Evolutionary conservation across 2,888 invertebrate genomes (phyloP), one percentile per base, ranked within the genome.

Genomic region (Hydriomena furcata): DNA sequence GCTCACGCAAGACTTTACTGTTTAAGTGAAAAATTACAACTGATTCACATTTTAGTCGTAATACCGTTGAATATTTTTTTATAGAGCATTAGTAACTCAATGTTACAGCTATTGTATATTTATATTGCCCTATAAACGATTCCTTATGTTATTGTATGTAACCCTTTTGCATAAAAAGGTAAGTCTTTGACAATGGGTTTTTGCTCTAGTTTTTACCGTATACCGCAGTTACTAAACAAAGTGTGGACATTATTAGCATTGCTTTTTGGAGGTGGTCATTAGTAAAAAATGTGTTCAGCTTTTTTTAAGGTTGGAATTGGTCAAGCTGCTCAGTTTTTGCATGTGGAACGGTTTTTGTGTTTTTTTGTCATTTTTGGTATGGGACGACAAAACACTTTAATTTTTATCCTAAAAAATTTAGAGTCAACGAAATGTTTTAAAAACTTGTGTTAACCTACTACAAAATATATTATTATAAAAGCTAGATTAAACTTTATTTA

Each of bases 221-320:
- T 61, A 87, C 89, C 89, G 68, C 89, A 87, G 79, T 81, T 73
- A 72, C 65, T 63, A 76, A 86, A 89, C 85, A 88, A 79, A 68
- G 74, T 74, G 66, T 40, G 69, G 63, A 71, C 71, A 72, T 82
- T 73, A 82, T 73, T 48, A 52, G 35, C 28, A 35, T 5, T 5
- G 27, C 38, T 40, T 37, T 52, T 58, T 37, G 25, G 38, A 49
- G 45, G 60, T 41, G 41, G 45, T 50, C 50, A 50, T 62, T 59
- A 60, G 10, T 17, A 52, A 61, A 59, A 59, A 59, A 30, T 30
- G 1, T 30, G 37, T 43, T 41, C 25, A 32, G 20, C 41, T 48
- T 48, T 45, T 35, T 31, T 20, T n/a, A n/a, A n/a, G n/a, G n/a
- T n/a, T n/a, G n/a, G n/a, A n/a, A n/a, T n/a, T n/a, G n/a, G n/a